phyloP scores from a whole-genome alignment of 37 sponge, comb jelly and placozoan species.

The Cladorhizidae sp. region DNA sequence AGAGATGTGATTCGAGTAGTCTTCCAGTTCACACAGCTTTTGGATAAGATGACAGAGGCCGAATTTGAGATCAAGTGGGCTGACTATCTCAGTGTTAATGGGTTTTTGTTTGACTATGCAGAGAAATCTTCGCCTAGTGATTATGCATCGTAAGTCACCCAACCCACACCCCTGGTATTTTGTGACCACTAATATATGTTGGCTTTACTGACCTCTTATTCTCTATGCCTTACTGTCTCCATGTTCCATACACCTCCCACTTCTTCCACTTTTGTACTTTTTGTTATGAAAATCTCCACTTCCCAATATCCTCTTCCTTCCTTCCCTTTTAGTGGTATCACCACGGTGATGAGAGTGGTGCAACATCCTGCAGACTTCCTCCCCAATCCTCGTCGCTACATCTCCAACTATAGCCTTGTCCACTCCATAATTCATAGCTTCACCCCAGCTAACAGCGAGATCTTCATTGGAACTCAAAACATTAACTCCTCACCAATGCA shows the following conservation, averaged over 20 bases:
- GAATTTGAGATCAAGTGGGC: constrained; percentile 30
- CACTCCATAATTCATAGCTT: constrained; percentile 1
- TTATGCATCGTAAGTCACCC: constrained; percentile 43
- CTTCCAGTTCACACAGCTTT: constrained; percentile 30
- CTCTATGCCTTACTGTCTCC: too few species aligned
- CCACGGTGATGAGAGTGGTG: constrained; percentile 50
- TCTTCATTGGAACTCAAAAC: constrained; percentile 55
- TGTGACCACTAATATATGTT: too few species aligned
- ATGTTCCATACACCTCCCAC: too few species aligned
- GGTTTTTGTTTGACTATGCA: constrained; percentile 40
- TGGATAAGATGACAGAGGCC: not conserved
- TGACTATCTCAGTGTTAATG: not conserved
- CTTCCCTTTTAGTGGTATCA: constrained; percentile 23
- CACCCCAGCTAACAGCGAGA: constrained; percentile 31
- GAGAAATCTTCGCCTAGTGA: constrained; percentile 9
- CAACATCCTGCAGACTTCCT: constrained; percentile 70
- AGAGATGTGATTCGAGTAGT: constrained; percentile 39
- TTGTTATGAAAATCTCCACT: too few species aligned
- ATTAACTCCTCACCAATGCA: not conserved
- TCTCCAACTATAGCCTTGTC: constrained; percentile 36
- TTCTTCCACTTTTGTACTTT: too few species aligned
- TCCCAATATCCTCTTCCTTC: too few species aligned
- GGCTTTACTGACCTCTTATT: too few species aligned
- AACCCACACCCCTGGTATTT: too few species aligned
- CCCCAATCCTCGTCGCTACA: constrained; percentile 40